Base-by-base conservation (phyloP, 2,888 invertebrate genomes). In the Glyphotaelius pellucidus region DNA sequence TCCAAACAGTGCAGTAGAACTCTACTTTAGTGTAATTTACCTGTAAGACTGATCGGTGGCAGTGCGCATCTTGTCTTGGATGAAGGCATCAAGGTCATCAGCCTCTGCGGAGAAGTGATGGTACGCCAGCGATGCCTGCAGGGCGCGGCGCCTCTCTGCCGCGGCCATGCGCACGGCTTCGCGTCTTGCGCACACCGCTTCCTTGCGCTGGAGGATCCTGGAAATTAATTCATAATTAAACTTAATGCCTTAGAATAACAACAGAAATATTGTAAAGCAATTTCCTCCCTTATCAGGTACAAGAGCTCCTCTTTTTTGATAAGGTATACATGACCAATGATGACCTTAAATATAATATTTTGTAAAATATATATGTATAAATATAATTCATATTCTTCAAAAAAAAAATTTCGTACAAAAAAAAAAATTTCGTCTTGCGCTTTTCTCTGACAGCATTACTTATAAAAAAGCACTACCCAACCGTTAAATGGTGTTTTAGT, bases 41-140 rank as follows among this genome's bases (percentile, higher is more conserved):
- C 95, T 96, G 95, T 99, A 99, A 93, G 98, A 99, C 95, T 99
- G 99, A 94, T 99, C 99, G 1, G 98, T 97, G 0, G 99, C 99
- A 0, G 98, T 98, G 94, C 98, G 97, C 90, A 98, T 97, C 95
- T 99, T 99, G 94, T 99, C 99, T 38, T 97, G 97, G 92, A 99
- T 97, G 99, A 99, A 99, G 1, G 97, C 97, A 88, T 98, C 97
- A 15, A 99, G 95, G 95, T 99, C 99, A 93, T 98, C 98, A 0
- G 98, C 98, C 94, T 99, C 98, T 0, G 99, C 98, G 42, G 98
- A 97, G 95, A 99, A 99, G 96, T 99, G 97, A 95, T 99, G 99
- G 95, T 98, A 99, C 90, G 98, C 98, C 94, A 98, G 97, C 0
- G 99, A 98, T 3, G 98, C 98, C 91, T 98, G 97, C 35, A 99